Conservation (phyloP, 2,797 vertebrate species). For the Pseudochromis fuscus region DNA sequence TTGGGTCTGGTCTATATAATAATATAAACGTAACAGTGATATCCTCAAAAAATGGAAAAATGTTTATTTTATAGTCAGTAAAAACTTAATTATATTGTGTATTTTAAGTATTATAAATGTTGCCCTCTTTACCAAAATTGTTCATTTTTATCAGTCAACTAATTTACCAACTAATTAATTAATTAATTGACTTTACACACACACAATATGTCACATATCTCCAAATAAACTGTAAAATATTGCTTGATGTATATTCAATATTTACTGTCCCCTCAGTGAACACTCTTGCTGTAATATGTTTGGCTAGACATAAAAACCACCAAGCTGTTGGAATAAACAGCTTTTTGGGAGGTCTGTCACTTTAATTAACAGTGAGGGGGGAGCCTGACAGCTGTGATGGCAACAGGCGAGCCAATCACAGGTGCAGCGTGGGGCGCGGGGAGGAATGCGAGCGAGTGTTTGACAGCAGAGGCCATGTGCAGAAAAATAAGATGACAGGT, state of each 20-base stretch:
- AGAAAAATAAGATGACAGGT: conserved; percentile 82
- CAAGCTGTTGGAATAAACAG: conserved; percentile 55
- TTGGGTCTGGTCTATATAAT: too few relatives aligned
- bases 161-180: too few relatives aligned
- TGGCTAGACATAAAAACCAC: conserved; percentile 41
- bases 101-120: too few relatives aligned
- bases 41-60: too few relatives aligned
- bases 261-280: conserved; percentile 38
- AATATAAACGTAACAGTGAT: too few relatives aligned
- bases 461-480: conserved; percentile 77
- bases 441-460: conserved; percentile 73
- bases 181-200: too few relatives aligned
- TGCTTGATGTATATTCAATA: not conserved
- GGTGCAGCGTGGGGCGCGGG: conserved; percentile 72
- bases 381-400: conserved; percentile 80
- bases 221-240: not conserved
- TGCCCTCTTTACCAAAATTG: too few relatives aligned
- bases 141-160: too few relatives aligned
- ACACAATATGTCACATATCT: not conserved
- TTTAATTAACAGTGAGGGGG: conserved; percentile 78
- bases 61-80: too few relatives aligned
- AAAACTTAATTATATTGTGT: too few relatives aligned
- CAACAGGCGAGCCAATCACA: conserved; percentile 73
- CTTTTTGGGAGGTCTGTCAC: conserved; percentile 76
- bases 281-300: conserved; percentile 31